A percentile compares a stretch with the other conserved stretches of the same genome.
Conservation (phyloP, 2,797 vertebrate genomes). For the Anguilla marmorata region DNA sequence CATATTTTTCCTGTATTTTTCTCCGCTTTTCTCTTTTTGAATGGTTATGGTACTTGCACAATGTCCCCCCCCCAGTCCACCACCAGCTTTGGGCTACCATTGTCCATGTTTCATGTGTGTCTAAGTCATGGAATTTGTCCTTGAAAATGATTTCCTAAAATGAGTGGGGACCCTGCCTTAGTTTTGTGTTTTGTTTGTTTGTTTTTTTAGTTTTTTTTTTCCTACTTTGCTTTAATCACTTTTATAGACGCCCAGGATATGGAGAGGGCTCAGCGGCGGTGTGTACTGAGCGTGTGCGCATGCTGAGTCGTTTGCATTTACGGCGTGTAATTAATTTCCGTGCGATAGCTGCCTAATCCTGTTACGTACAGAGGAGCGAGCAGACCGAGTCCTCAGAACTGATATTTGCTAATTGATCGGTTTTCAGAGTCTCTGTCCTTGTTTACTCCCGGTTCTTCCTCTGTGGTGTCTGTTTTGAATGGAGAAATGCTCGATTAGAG, state of each 20-base stretch:
- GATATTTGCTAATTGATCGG: conserved; percentile 17
- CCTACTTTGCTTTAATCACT: neutral
- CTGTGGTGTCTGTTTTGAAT: neutral
- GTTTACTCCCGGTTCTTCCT: neutral
- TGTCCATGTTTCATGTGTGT: too few species aligned
- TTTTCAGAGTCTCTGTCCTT: neutral
- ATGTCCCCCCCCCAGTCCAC: too few species aligned
- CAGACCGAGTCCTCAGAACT: neutral
- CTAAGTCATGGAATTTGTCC: too few species aligned
- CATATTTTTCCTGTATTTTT: too few species aligned
- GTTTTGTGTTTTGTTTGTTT: neutral
- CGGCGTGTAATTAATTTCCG: neutral
- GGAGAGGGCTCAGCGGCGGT: neutral
- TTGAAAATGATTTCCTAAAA: too few species aligned
- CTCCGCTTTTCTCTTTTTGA: too few species aligned
- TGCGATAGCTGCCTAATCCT: conserved; percentile 4
- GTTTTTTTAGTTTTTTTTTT: too few species aligned
- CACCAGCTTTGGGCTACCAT: too few species aligned
- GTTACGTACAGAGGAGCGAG: neutral
- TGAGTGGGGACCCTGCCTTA: neutral
- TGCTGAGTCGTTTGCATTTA: neutral
- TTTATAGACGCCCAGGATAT: neutral
- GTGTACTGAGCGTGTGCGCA: neutral
- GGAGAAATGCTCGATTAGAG: neutral
- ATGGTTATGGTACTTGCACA: too few species aligned